Percentiles rank a stretch among this genome's conserved stretches.
These are phyloP conservation scores for cat (Felis catus) DNA, from an alignment of 2,113 vertebrate genomes.

Conservation along the genomic window F.catus_Fca126_mat1.0 CM031411.1:1717001-1717500, in stretches of 20 bases:
- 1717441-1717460: not conserved
- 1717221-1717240: too few species aligned
- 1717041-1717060: not conserved
- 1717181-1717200: too few species aligned
- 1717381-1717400: not conserved
- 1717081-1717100: not conserved
- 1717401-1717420: not conserved
- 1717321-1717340: too few species aligned
- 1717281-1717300: too few species aligned
- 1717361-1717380: not conserved
- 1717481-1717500: too few species aligned
- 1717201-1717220: too few species aligned
- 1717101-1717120: not conserved
- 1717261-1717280: too few species aligned
- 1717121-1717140: not conserved
- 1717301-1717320: too few species aligned
- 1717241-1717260: too few species aligned
- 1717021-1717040: not conserved
- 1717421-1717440: not conserved
- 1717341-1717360: too few species aligned
- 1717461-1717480: not conserved
- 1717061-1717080: not conserved
- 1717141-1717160: not conserved
- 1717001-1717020: not conserved
- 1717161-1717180: too few species aligned